Evolutionary conservation across 2,888 invertebrate genomes (phyloP).

Genomic region (Polyommatus iphigenia): DNA sequence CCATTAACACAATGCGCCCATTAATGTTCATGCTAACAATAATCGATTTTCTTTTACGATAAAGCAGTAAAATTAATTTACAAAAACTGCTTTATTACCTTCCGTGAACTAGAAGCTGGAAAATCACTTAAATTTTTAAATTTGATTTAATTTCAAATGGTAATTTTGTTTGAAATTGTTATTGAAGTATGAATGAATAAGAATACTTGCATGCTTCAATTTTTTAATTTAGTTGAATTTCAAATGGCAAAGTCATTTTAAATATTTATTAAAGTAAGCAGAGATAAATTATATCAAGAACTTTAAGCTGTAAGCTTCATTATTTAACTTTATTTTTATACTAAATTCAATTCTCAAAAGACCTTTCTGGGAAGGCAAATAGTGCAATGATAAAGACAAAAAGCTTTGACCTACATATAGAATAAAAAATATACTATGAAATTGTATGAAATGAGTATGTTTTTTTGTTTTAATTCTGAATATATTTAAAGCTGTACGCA

Average conservation of each 20-base stretch:
- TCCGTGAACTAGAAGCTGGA: neutral
- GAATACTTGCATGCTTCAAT: too few species aligned
- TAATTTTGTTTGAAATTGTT: neutral
- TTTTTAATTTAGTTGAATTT: too few species aligned
- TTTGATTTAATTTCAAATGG: neutral
- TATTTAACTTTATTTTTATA: too few species aligned
- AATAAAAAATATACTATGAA: neutral
- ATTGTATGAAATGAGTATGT: neutral
- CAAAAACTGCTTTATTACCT: neutral
- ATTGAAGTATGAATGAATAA: too few species aligned
- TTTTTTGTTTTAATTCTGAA: neutral
- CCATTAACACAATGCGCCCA: neutral
- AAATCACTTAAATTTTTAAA: neutral
- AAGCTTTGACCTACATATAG: neutral
- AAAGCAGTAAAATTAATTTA: neutral
- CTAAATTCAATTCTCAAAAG: neutral
- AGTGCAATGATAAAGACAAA: neutral
- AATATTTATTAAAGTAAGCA: too few species aligned
- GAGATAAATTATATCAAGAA: too few species aligned
- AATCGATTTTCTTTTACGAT: neutral
- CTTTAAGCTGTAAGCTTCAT: too few species aligned
- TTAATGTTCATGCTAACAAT: neutral
- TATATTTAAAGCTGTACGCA: constrained; percentile 2
- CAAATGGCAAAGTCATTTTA: too few species aligned
- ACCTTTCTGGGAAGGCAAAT: neutral